Evolutionary conservation across 1,140 invertebrate genomes (phyloP), one percentile per base, ranked within the genome.

Genomic region (Oppia nitens): DNA sequence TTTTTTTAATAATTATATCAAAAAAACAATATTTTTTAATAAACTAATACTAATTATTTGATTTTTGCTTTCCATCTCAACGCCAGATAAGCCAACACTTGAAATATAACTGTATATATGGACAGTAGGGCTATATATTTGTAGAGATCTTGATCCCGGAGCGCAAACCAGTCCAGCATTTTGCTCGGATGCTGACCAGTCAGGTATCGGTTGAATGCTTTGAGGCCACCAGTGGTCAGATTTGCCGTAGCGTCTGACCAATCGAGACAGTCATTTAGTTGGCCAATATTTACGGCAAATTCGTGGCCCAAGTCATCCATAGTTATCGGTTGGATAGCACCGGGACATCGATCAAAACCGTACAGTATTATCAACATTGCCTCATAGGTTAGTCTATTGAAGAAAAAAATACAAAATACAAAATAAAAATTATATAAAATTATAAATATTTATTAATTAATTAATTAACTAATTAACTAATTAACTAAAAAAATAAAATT

Each of bases 341-440:
- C 17, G 11, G 21, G 21, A 56, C 62, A 63, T 47, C 91, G 76
- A 66, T 84, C 80, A 68, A 84, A 83, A 20, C 89, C 88, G 70
- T 93, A 94, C 24, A 94, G 84, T 9, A 86, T 82, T 29, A 92
- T 79, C 77, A 94, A 82, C 9, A 85, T 81, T n/a, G n/a, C n/a
- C n/a, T n/a, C n/a, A n/a, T n/a, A n/a, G n/a, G n/a, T n/a, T n/a
- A n/a, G n/a, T n/a, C n/a, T n/a, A n/a, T n/a, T n/a, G n/a, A n/a
- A n/a, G n/a, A n/a, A n/a, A n/a, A n/a, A n/a, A n/a, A n/a, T n/a
- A n/a, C n/a, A n/a, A n/a, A n/a, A n/a, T n/a, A n/a, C n/a, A n/a
- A n/a, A n/a, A n/a, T n/a, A n/a, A n/a, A n/a, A n/a, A n/a, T n/a
- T n/a, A n/a, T n/a, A n/a, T n/a, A n/a, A n/a, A n/a, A n/a, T n/a